phyloP scores from a whole-genome alignment of 1,140 invertebrate species.

The Aradophagus sp. region DNA sequence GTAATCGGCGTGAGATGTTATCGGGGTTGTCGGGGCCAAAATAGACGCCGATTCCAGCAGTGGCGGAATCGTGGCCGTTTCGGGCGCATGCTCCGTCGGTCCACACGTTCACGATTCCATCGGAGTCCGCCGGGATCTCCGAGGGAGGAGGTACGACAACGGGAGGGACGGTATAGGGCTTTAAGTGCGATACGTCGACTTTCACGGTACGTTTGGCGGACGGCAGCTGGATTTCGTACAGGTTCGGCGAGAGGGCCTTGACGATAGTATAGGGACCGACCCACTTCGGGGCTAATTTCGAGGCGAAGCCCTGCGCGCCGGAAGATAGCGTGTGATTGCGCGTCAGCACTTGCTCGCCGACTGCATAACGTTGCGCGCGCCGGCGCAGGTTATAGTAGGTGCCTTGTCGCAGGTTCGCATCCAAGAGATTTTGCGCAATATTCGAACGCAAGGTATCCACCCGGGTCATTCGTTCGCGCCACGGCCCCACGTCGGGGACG shows the following conservation, averaged over 20 bases:
- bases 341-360: neutral
- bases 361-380: neutral
- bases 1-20: slow-evolving; percentile 3
- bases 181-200: slow-evolving; percentile 10
- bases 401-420: too few relatives aligned
- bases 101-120: slow-evolving; percentile 14
- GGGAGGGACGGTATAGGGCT: neutral
- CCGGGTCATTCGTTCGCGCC: too few relatives aligned
- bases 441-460: too few relatives aligned
- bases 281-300: slow-evolving; percentile 11
- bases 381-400: neutral
- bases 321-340: slow-evolving; percentile 11
- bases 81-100: slow-evolving; percentile 10
- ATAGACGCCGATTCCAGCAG: slow-evolving; percentile 16
- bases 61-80: too few relatives aligned
- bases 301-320: neutral
- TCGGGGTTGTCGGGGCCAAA: slow-evolving; percentile 4
- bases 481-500: too few relatives aligned
- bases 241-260: neutral
- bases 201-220: neutral
- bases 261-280: slow-evolving; percentile 5
- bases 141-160: neutral
- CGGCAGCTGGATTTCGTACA: neutral
- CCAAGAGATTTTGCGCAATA: too few relatives aligned
- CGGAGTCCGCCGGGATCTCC: neutral